Evolutionary conservation across 1,140 invertebrate genomes (phyloP), one percentile per base, ranked within the genome.

Genomic region (Neuroterus valhalla): DNA sequence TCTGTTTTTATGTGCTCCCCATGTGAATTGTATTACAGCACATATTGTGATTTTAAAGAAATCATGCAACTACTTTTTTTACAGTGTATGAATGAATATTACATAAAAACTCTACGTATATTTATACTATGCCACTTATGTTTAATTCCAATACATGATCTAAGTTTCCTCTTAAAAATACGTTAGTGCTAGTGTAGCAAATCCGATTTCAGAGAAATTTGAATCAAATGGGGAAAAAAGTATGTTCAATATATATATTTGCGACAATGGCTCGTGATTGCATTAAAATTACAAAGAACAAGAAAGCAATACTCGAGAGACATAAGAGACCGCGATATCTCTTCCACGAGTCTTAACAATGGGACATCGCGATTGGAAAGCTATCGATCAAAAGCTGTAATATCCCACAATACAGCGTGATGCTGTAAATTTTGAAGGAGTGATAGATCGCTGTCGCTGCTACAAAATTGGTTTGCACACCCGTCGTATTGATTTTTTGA

Each of bases 301-400:
- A 31, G 52, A 62, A 62, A 62, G 52, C 11, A 62, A 62, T 26
- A 15, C 19, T 62, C 19, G 12, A 14, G 52, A 62, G 52, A 62
- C 52, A 62, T 23, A 62, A 12, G 52, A 62, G 52, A 62, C 52
- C 23, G 52, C 52, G 52, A 62, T 62, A 6, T 62, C 70, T 69
- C 48, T 42, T 75, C 68, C 77, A 50, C 31, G 74, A 62, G 48
- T 8, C 44, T 66, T 50, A 75, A 80, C 82, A 84, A 83, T 81
- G 66, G 44, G 26, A 69, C 68, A 74, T 70, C 74, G 74, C 80
- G 84, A 88, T 88, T 83, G 86, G 75, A 86, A 87, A 88, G 81
- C 85, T 72, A 88, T 88, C 86, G 77, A 88, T 88, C 86, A 88
- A 79, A 67, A 78, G 78, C 78, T 73, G 68, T 82, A 80, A 83